phyloP scores from a whole-genome alignment of 2,113 vertebrate species.

The Clarias batrachus region DNA sequence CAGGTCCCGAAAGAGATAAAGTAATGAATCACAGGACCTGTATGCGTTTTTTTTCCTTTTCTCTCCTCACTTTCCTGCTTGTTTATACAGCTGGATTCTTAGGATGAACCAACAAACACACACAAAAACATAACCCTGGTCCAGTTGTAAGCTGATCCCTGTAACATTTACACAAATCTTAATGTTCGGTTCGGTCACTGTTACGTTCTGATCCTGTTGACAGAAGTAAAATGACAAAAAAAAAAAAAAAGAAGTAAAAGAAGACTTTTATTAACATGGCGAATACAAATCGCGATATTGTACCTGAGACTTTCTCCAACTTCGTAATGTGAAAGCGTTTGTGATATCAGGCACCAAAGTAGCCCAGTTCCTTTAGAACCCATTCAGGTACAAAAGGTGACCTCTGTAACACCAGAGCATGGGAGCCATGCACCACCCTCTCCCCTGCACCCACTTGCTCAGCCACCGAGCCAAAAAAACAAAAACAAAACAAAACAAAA shows the following conservation, averaged over 20 bases:
- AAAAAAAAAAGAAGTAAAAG: neutral
- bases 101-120: neutral
- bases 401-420: slow-evolving; percentile 49
- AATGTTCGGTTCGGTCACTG: neutral
- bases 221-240: neutral
- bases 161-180: neutral
- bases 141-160: neutral
- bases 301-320: neutral
- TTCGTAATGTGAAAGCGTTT: neutral
- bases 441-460: slow-evolving; percentile 56
- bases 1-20: slow-evolving; percentile 12
- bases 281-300: neutral
- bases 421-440: slow-evolving; percentile 54
- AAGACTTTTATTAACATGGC: neutral
- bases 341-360: slow-evolving; percentile 24
- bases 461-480: slow-evolving; percentile 41
- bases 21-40: slow-evolving; percentile 1
- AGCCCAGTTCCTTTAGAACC: slow-evolving; percentile 37
- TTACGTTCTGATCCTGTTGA: neutral
- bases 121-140: neutral
- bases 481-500: slow-evolving; percentile 16
- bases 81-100: neutral
- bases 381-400: slow-evolving; percentile 55
- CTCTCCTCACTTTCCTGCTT: neutral
- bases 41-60: neutral